Conservation (phyloP, 2,113 vertebrate genomes). For the Channa maculata region DNA sequence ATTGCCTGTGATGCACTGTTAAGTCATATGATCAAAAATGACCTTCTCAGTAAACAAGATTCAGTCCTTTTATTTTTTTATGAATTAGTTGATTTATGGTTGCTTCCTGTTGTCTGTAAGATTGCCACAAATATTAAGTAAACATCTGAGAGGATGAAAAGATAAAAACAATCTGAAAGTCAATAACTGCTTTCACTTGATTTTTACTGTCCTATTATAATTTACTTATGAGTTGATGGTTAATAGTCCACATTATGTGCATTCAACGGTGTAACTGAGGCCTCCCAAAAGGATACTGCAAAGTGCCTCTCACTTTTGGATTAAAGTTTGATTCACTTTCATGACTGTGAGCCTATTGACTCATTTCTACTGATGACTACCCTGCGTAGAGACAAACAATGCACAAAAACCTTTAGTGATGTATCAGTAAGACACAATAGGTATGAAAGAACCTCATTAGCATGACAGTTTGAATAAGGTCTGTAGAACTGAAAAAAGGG, state of each 20-base stretch:
- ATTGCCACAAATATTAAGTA: conserved; percentile 47
- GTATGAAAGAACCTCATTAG: conserved; percentile 52
- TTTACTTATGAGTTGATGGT: not conserved
- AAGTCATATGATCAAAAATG: conserved; percentile 18
- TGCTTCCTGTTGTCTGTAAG: conserved; percentile 47
- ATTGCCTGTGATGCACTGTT: conserved; percentile 18
- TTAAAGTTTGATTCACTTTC: not conserved
- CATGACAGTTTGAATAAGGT: conserved; percentile 35
- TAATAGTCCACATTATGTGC: not conserved
- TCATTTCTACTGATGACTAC: not conserved
- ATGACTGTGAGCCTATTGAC: not conserved
- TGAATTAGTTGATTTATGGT: not conserved
- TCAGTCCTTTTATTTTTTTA: not conserved
- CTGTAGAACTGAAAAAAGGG: conserved; percentile 42
- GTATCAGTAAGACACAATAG: too few species aligned
- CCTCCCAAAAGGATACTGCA: not conserved
- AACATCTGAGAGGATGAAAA: conserved; percentile 1
- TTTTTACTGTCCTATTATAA: not conserved
- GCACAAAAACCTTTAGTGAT: too few species aligned
- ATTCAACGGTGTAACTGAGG: not conserved
- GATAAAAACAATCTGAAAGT: not conserved
- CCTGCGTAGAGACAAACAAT: too few species aligned
- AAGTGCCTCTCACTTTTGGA: not conserved
- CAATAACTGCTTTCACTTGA: not conserved
- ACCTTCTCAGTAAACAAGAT: conserved; percentile 12